phyloP scores from a whole-genome alignment of 2,113 vertebrate genomes.

The Plotosus lineatus region DNA sequence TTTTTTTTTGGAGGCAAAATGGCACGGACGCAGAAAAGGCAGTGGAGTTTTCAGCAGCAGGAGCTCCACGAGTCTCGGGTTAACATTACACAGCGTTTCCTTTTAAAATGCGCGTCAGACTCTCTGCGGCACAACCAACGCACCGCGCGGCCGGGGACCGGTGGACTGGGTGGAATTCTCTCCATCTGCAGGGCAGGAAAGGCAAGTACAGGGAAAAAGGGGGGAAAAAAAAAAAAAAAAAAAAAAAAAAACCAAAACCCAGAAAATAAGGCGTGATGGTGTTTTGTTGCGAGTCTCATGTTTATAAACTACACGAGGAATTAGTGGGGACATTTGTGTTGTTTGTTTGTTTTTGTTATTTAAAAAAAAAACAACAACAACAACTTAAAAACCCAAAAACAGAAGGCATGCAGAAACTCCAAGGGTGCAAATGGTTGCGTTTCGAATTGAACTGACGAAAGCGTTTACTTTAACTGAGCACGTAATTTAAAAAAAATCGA shows the following conservation, averaged over 20 bases:
- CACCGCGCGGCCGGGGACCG: neutral
- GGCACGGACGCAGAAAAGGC: constrained; percentile 37
- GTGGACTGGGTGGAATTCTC: constrained; percentile 19
- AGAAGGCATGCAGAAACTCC: neutral
- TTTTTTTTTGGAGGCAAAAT: constrained; percentile 47
- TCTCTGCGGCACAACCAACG: neutral
- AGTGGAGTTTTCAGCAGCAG: constrained; percentile 22
- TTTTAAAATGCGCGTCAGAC: neutral
- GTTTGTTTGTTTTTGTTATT: no score
- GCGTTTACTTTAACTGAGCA: neutral
- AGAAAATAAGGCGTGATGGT: no score
- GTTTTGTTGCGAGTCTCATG: neutral
- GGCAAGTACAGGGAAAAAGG: constrained; percentile 31
- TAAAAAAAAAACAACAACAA: no score
- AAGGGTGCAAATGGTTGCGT: neutral
- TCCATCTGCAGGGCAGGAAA: constrained; percentile 31
- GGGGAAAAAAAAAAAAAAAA: no score
- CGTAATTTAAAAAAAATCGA: no score
- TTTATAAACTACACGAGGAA: no score
- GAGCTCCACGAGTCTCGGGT: neutral
- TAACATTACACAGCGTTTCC: neutral
- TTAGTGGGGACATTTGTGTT: no score
- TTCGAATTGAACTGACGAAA: neutral
- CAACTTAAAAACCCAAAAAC: neutral
- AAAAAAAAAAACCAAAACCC: no score